Base-by-base conservation (phyloP, 2,797 vertebrate genomes). In the Aplochiton taeniatus region DNA sequence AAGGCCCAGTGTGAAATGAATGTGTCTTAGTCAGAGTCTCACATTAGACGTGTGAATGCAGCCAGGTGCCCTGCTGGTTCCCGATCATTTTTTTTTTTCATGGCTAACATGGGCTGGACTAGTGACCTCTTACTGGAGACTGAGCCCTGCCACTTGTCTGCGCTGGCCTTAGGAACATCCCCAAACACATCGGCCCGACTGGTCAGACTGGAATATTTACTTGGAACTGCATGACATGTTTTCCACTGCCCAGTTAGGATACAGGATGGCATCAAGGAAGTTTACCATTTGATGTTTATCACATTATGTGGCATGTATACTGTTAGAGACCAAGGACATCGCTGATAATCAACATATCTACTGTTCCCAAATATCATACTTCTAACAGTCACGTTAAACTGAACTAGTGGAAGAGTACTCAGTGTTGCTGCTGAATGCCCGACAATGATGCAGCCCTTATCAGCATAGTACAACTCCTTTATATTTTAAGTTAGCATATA, bases 391-490 rank as follows among this genome's bases (percentile, higher is more conserved):
- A 31, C 31, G 6, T 31, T 31, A 6, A 31, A 31, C 31, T 31
- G 31, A 31, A 6, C 31, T 31, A 31, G 31, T 31, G 31, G 31
- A 31, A 31, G 31, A 31, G 31, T 31, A 31, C 31, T 31, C 31
- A 31, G 6, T 31, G 6, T 43, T 65, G 71, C 31, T 31, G n/a
- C n/a, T n/a, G n/a, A n/a, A n/a, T n/a, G n/a, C n/a, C n/a, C n/a
- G n/a, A n/a, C n/a, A n/a, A n/a, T 71, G 63, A 79, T 70, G 74
- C 70, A 59, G 44, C 74, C 76, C 74, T 84, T 83, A 78, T 88
- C 86, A 83, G 76, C 78, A 78, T 87, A 87, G 79, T 85, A 84
- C 88, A 81, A 88, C 84, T 78, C 71, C 81, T 85, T 88, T 87
- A 75, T 88, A 82, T 87, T 91, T 85, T 87, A 74, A 89, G 77